Conservation (phyloP, 2,888 invertebrate genomes). For the Lymantria monacha region DNA sequence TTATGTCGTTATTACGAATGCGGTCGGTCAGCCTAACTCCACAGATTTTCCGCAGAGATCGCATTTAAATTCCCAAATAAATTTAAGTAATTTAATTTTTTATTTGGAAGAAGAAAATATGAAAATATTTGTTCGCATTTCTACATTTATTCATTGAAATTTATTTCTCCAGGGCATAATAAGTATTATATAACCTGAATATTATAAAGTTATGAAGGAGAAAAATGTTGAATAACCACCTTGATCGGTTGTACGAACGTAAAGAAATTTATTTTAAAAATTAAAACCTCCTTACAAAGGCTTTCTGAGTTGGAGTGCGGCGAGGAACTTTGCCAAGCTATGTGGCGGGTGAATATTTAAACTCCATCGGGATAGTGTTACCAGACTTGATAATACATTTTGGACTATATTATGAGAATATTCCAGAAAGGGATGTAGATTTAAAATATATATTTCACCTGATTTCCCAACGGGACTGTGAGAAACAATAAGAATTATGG, state of each 20-base stretch:
- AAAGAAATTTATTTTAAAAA: conserved; percentile 28
- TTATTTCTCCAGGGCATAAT: conserved; percentile 1
- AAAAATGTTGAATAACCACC: conserved; percentile 13
- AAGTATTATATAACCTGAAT: conserved; percentile 6
- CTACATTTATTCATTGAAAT: not conserved
- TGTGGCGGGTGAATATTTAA: conserved; percentile 25
- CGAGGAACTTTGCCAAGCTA: conserved; percentile 21
- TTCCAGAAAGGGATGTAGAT: not conserved
- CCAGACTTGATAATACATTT: conserved; percentile 5
- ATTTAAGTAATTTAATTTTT: too few species aligned
- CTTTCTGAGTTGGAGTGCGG: conserved; percentile 15
- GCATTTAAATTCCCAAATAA: too few species aligned
- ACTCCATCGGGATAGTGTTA: conserved; percentile 9
- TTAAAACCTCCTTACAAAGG: conserved; percentile 21
- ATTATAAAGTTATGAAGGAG: conserved; percentile 18
- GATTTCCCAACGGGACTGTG: not conserved
- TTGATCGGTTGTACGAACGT: conserved; percentile 16
- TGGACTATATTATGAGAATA: not conserved
- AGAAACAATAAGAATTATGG: not conserved
- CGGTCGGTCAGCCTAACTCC: too few species aligned
- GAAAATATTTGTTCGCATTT: too few species aligned
- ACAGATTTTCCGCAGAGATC: too few species aligned
- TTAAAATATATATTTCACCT: not conserved
- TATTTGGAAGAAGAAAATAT: too few species aligned
- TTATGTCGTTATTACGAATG: too few species aligned